phyloP scores from a whole-genome alignment of 2,888 invertebrate genomes.

The Brachyopa scutellaris region DNA sequence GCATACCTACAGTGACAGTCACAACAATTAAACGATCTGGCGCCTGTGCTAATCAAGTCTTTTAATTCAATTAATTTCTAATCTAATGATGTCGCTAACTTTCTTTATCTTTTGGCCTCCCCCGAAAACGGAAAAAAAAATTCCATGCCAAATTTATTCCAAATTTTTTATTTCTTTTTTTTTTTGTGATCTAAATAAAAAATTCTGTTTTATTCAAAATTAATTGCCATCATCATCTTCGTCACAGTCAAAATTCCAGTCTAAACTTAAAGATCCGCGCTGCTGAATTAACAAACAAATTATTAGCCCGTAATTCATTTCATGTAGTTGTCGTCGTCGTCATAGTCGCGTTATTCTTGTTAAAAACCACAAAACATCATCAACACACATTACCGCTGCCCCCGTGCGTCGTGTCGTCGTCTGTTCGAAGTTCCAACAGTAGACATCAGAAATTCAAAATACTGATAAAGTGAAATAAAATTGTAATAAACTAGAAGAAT shows the following conservation, averaged over 20 bases:
- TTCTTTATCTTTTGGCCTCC: conserved; percentile 22
- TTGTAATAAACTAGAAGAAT: conserved; percentile 49
- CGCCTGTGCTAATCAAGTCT: conserved; percentile 40
- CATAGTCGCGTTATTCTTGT: conserved; percentile 29
- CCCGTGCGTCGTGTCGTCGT: too few relatives aligned
- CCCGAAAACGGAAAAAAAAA: conserved; percentile 12
- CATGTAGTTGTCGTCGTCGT: conserved; percentile 41
- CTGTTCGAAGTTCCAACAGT: too few relatives aligned
- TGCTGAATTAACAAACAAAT: conserved; percentile 63
- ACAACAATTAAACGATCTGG: conserved; percentile 8
- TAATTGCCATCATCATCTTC: conserved; percentile 55
- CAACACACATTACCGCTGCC: too few relatives aligned
- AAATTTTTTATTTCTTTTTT: conserved; percentile 22
- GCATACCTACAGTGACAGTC: too few relatives aligned
- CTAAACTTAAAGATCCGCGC: conserved; percentile 14
- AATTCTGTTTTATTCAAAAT: conserved; percentile 43
- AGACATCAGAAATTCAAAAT: conserved; percentile 21
- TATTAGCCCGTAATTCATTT: conserved; percentile 66
- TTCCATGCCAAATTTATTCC: not conserved
- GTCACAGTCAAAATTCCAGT: conserved; percentile 35
- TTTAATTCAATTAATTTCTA: conserved; percentile 30
- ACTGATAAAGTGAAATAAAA: conserved; percentile 56
- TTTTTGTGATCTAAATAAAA: not conserved
- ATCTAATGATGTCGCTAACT: conserved; percentile 16
- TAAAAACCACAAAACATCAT: conserved; percentile 43